Percentiles rank a stretch among this genome's conserved stretches.
Evolutionary conservation across 2,113 vertebrate genomes (phyloP).

Genomic region (Passer montanus): DNA sequence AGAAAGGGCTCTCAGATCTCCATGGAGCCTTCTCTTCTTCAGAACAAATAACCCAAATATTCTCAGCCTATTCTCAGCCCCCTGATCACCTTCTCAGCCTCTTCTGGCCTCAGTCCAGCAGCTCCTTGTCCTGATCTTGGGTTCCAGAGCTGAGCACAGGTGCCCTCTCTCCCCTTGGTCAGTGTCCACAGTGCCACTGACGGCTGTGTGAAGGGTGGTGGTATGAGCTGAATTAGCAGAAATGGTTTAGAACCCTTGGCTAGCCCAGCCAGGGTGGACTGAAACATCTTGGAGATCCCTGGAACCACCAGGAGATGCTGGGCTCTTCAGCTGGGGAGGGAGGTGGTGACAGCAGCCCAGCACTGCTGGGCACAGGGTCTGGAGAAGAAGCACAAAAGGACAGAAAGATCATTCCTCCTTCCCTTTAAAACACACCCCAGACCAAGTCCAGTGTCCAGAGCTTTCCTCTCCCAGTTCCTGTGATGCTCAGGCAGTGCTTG

Average conservation of each 20-base stretch:
- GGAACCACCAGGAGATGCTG: not conserved
- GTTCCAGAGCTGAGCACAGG: not conserved
- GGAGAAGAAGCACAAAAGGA: not conserved
- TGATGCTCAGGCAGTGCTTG: not conserved
- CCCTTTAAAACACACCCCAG: not conserved
- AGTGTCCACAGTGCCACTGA: rapidly evolving
- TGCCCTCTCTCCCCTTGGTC: not conserved
- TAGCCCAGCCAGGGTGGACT: not conserved
- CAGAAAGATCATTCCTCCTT: not conserved
- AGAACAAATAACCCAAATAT: not conserved
- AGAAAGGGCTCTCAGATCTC: not conserved
- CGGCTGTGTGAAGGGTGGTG: not conserved
- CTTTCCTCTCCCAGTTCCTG: not conserved
- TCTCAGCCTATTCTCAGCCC: not conserved
- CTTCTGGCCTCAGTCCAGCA: not conserved
- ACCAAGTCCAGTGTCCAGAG: not conserved
- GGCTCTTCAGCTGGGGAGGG: not conserved
- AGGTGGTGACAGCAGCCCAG: not conserved
- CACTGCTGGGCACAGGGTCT: not conserved
- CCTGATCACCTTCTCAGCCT: not conserved
- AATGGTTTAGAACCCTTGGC: not conserved
- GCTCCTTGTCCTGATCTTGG: not conserved
- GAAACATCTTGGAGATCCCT: not conserved
- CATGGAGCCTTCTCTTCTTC: not conserved
- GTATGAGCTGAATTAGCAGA: rapidly evolving